These are phyloP conservation scores for Mus spretus DNA, from an alignment of 2,797 vertebrate species.

Conservation along the genomic window DNA sequence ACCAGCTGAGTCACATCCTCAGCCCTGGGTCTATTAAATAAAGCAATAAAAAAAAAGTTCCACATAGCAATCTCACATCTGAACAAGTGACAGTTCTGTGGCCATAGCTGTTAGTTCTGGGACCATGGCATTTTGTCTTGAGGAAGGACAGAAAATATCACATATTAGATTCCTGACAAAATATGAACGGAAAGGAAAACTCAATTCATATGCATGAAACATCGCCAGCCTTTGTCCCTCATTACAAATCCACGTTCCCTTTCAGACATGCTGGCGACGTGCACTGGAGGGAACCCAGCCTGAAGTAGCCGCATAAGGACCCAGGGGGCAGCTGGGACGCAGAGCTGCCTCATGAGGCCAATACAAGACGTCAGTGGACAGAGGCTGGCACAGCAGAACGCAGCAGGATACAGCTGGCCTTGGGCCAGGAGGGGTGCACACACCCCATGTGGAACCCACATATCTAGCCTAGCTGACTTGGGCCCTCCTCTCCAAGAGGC, in stretches of 20 bases:
- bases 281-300: not conserved
- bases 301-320: not conserved
- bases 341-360: not conserved
- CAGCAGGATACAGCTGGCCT: not conserved
- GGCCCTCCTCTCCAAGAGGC: not conserved
- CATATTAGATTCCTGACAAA: conserved; percentile 50
- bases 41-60: not conserved
- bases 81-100: not conserved
- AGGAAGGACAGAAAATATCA: conserved; percentile 20
- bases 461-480: not conserved
- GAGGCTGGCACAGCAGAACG: not conserved
- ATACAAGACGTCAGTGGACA: not conserved
- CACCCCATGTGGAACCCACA: not conserved
- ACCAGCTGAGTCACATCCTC: not conserved
- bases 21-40: not conserved
- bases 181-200: not conserved
- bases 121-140: not conserved
- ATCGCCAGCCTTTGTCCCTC: not conserved
- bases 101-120: not conserved
- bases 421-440: not conserved
- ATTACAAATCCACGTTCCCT: not conserved
- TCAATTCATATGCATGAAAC: not conserved
- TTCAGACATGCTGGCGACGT: conserved; percentile 33
- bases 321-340: not conserved
- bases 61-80: not conserved